A percentile compares a stretch with the other conserved stretches of the same genome.
These are phyloP conservation scores for Sebastes fasciatus DNA, from an alignment of 2,113 vertebrate genomes.

Conservation along the genomic window DNA sequence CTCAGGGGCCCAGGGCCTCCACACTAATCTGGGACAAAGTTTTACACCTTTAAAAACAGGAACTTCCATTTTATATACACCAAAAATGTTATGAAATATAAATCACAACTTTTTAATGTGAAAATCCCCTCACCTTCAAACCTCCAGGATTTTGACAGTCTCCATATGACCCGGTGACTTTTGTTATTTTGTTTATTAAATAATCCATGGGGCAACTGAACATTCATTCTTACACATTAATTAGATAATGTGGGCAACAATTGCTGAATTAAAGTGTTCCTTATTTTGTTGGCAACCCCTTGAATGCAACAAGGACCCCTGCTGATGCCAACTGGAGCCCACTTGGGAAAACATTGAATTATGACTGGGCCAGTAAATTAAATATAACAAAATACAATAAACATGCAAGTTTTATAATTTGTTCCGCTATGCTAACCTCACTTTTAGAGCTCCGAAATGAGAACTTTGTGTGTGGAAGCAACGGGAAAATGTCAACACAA, in stretches of 20 bases:
- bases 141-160: neutral
- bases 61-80: neutral
- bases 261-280: slow-evolving; percentile 8
- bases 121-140: neutral
- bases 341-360: slow-evolving; percentile 5
- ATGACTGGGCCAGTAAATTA: neutral
- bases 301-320: slow-evolving; percentile 3
- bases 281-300: neutral
- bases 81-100: neutral
- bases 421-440: neutral
- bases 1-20: slow-evolving; percentile 13
- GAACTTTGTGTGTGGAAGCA: neutral
- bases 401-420: neutral
- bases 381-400: neutral
- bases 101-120: neutral
- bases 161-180: neutral
- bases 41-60: neutral
- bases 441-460: neutral
- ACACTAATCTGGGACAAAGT: neutral
- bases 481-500: neutral
- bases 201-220: neutral
- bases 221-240: neutral
- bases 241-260: neutral
- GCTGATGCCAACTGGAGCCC: slow-evolving; percentile 5
- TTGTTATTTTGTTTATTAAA: neutral